Evolutionary conservation across 2,888 invertebrate genomes (phyloP), one percentile per base, ranked within the genome.

Genomic region (Drosophila merina): DNA sequence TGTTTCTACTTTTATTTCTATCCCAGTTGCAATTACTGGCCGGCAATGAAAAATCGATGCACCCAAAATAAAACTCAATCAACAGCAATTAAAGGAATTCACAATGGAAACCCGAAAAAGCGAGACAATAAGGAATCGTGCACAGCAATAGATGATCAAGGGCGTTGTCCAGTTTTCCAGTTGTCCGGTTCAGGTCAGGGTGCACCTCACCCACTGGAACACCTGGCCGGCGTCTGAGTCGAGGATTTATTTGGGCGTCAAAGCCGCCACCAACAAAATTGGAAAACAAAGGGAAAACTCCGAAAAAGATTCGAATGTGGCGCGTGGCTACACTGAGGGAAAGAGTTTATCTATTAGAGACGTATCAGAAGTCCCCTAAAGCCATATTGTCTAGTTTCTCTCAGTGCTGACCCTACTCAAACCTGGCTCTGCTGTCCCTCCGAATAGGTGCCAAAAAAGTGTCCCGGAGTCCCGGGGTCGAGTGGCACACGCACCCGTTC

Each of bases 251-350:
- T 60, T 66, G 55, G 82, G 68, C 73, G 70, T 78, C 75, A 75
- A 72, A 72, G 72, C 70, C 49, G 79, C 69, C 77, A 71, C 76
- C 78, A 87, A 88, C 83, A 84, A 83, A 88, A 83, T 67, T 79
- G 71, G 63, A 62, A 64, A 77, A 77, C 85, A 86, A 81, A 75
- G 73, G 63, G 60, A 57, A 57, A 69, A 77, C 57, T 66, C 56
- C 47, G 57, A 56, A 67, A 84, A 60, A 72, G 67, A 69, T 71
- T 73, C 31, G 58, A 69, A 58, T 62, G 63, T 79, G 87, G 67
- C 84, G 72, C 78, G 76, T 71, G 76, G 49, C 59, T 26, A 63
- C 69, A 62, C 56, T 30, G 55, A 48, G 47, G 25, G 14, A 63
- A 59, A 71, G 47, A 8, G 60, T 58, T 59, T 60, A 48, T 33